Conservation (phyloP, 1,140 invertebrate species). For the Heterodera schachtii region DNA sequence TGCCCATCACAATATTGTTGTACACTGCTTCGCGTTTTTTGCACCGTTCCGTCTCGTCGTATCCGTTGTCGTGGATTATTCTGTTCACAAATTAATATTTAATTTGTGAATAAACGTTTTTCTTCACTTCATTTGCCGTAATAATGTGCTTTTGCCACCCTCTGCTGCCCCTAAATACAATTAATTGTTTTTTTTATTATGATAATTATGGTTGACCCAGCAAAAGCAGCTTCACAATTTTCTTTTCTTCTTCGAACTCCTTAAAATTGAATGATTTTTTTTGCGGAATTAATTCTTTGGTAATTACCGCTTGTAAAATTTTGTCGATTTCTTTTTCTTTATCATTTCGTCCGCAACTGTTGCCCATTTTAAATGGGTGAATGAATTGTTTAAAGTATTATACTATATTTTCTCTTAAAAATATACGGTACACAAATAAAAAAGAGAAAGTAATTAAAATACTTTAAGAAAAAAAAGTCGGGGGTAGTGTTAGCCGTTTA, state of each 20-base stretch:
- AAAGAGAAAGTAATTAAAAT: too few species aligned
- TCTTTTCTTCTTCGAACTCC: constrained; percentile 23
- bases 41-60: constrained; percentile 85
- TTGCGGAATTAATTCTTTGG: neutral
- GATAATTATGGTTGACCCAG: neutral
- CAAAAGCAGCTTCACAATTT: constrained; percentile 23
- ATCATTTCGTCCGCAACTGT: neutral
- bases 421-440: too few species aligned
- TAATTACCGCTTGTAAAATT: constrained; percentile 1
- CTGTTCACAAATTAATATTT: constrained; percentile 47
- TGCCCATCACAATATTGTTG: constrained; percentile 75
- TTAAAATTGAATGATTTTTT: constrained; percentile 10
- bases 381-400: constrained; percentile 32
- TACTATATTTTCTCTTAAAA: too few species aligned
- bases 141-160: constrained; percentile 49
- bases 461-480: too few species aligned
- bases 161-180: constrained; percentile 45
- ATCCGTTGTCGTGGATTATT: constrained; percentile 91
- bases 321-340: constrained; percentile 24
- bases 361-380: constrained; percentile 6
- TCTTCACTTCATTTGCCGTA: constrained; percentile 48
- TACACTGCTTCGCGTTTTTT: constrained; percentile 88
- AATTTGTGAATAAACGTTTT: neutral
- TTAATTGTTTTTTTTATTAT: neutral
- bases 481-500: too few species aligned